Conservation (phyloP, 2,888 invertebrate species). For the Hyposoter dolosus region DNA sequence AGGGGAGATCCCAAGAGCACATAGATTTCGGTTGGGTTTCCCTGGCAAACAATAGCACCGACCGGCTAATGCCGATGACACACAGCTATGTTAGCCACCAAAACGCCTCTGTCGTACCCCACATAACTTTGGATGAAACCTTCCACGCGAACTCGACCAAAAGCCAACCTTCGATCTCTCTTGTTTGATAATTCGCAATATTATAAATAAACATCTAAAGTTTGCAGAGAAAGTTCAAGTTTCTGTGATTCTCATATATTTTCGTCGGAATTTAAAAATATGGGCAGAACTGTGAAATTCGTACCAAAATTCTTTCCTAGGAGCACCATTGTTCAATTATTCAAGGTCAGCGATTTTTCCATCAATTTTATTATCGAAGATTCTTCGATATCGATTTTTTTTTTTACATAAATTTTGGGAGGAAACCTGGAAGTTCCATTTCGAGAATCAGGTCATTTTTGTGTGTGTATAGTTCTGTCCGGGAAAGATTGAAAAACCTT, state of each 20-base stretch:
- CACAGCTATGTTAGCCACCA: conserved; percentile 70
- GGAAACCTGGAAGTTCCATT: background rate
- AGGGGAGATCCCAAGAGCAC: conserved; percentile 56
- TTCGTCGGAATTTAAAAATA: too few species aligned
- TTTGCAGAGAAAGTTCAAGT: too few species aligned
- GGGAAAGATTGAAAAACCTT: background rate
- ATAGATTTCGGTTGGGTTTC: conserved; percentile 74
- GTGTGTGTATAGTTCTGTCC: background rate
- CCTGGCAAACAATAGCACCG: conserved; percentile 73
- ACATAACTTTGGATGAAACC: conserved; percentile 16
- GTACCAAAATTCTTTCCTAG: too few species aligned
- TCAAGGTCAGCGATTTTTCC: too few species aligned
- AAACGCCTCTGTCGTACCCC: conserved; percentile 47
- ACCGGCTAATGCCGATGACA: conserved; percentile 76
- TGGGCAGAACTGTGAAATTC: too few species aligned
- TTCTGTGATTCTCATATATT: background rate
- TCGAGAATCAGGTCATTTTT: background rate
- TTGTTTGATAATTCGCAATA: background rate
- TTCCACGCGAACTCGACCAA: background rate
- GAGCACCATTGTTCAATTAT: too few species aligned
- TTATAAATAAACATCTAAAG: background rate
- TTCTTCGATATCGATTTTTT: background rate
- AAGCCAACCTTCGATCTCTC: background rate
- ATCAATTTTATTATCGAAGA: background rate
- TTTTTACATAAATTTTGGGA: background rate